Evolutionary conservation across 2,113 vertebrate species (phyloP), one percentile per base, ranked within the genome.

Genomic region (Phainopepla nitens): DNA sequence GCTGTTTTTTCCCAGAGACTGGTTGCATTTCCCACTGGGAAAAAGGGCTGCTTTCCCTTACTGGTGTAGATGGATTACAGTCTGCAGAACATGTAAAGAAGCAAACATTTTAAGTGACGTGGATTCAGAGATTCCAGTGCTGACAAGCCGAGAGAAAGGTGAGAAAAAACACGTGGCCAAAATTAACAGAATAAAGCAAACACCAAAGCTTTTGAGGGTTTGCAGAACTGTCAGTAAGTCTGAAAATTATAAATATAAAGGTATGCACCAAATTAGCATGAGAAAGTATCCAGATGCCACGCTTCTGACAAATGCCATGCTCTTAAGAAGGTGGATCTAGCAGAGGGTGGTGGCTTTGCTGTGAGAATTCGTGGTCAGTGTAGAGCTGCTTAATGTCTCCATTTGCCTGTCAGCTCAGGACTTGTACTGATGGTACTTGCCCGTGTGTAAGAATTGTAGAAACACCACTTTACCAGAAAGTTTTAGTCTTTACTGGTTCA

Each of bases 81-180:
- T 62, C 61, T 88, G n/a, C 61, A 91, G 45, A 24, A 53, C 33
- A 11, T 53, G 57, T 8, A 76, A 68, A 84, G 73, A 69, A 72
- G 36, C 25, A 85, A 87, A 79, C 36, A 54, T 72, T 79, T 91
- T 39, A 80, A 93, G 73, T 76, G 21, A 76, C 80, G 57, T 85
- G 42, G n/a, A 45, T 87, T 94, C 70, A 57, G 62, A 76, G 61
- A 53, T 76, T 94, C 29, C 42, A 87, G 36, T 58, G 78, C 62
- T 95, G 91, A 93, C 66, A 96, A 80, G 81, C 60, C 57, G 73
- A 80, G 50, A 72, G 81, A 90, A 87, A 90, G 64, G 84, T 89
- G 81, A 95, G 29, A 70, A 91, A 85, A 93, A 65, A 17, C 39
- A 87, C 4, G 14, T 93, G 87, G 75, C 73, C 58, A 76, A 95